Base-by-base conservation (phyloP, 2,113 vertebrate species). In the Formicarius rufipectus region DNA sequence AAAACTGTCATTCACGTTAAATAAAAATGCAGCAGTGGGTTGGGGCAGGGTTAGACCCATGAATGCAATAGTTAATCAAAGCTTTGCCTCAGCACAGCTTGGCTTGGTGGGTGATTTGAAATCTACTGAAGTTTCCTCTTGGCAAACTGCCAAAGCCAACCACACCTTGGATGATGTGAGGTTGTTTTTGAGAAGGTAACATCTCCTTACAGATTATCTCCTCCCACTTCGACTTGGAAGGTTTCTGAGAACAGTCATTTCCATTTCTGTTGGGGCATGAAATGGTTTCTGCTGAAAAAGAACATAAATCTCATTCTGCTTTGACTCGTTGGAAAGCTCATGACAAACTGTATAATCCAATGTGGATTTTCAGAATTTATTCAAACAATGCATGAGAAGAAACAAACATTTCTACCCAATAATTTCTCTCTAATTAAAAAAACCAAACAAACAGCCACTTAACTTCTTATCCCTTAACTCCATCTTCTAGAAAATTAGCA, bases 201-300 rank as follows among this genome's bases (percentile, higher is more conserved):
- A 79, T 95, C 71, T 87, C 92, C 60, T 90, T 82, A 49, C 74
- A 95, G 89, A 94, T 84, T 62, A 87, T 77, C 90, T 95, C 94
- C 94, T 93, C 95, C 90, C 90, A 94, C 84, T 89, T 89, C 0
- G 6, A 58, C 66, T 82, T 94, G 95, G 82, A 95, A 85, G 55
- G 64, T 84, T 95, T 92, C 74, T 64, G 87, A 93, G 78, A 96
- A 93, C 58, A 93, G 87, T 96, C 12, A 96, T 95, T 96, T 95
- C 80, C 91, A 85, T 92, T 95, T 95, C 87, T 96, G 95, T 90
- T 95, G 73, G 73, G 93, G 90, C 95, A 96, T 92, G 95, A 96
- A 96, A 94, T 90, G 40, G 89, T 95, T 96, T 96, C 94, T 95
- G 62, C 83, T 80, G 87, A 80, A 94, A 86, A 93, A 55, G 31